Base-by-base conservation (phyloP, 2,888 invertebrate genomes). In the Lingula anatina region DNA sequence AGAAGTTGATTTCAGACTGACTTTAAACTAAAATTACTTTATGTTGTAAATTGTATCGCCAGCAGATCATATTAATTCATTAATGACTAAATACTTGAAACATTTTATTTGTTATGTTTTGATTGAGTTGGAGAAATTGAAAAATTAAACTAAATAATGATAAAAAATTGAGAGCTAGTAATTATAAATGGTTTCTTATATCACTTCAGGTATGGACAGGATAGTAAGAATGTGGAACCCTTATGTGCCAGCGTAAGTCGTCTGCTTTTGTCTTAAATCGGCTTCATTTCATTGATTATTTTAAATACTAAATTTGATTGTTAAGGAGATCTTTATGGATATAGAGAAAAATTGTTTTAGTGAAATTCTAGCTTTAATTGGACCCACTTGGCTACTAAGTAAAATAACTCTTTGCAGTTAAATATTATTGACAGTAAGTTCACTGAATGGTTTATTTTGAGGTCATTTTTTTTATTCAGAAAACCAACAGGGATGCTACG, bases 141-240 rank as follows among this genome's bases (percentile, higher is more conserved):
- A n/a, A n/a, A n/a, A n/a, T n/a, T n/a, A n/a, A n/a, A n/a, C n/a
- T n/a, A n/a, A n/a, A n/a, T n/a, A n/a, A n/a, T n/a, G n/a, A n/a
- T n/a, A n/a, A n/a, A n/a, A n/a, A n/a, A n/a, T n/a, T n/a, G n/a
- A n/a, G n/a, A n/a, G n/a, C n/a, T n/a, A n/a, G n/a, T n/a, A n/a
- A n/a, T n/a, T n/a, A n/a, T n/a, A n/a, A n/a, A n/a, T n/a, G n/a
- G n/a, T n/a, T n/a, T n/a, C n/a, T n/a, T n/a, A n/a, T n/a, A n/a
- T n/a, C 23, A 26, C 54, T 60, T 41, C 55, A 73, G 72, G 75
- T 2, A 75, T 75, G 75, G 77, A 77, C 53, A 60, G 76, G 49
- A 73, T 76, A 40, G 70, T 77, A 3, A 50, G 77, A 39, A 57
- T 77, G 26, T 77, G 76, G 75, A 77, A 77, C 57, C 76, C 76